Evolutionary conservation across 2,888 invertebrate genomes (phyloP).

Genomic region (Agonum fuliginosum): DNA sequence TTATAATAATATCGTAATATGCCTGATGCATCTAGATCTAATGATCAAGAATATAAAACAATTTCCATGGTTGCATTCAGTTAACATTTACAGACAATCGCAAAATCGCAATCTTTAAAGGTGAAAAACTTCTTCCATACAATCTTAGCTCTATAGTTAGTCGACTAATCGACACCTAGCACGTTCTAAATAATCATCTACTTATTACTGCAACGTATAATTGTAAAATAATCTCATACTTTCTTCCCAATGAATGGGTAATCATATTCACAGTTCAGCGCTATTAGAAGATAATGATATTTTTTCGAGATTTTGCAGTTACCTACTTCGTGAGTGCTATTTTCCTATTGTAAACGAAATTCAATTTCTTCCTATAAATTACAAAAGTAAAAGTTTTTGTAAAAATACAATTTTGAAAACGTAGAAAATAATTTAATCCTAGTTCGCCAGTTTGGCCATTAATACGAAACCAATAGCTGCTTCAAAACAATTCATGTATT

Average conservation of each 20-base stretch:
- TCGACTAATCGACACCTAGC: conserved; percentile 38
- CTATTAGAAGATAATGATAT: conserved; percentile 34
- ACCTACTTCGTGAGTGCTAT: conserved; percentile 17
- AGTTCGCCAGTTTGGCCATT: too few species aligned
- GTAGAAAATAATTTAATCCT: too few species aligned
- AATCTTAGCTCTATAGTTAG: conserved; percentile 8
- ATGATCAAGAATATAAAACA: conserved; percentile 37
- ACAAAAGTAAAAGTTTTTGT: too few species aligned
- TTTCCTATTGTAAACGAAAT: neutral
- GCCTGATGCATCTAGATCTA: conserved; percentile 29
- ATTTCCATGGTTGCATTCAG: conserved; percentile 25
- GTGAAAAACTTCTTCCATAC: neutral
- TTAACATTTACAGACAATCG: conserved; percentile 34
- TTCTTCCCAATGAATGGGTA: conserved; percentile 22
- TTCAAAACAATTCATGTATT: too few species aligned
- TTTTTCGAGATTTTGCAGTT: conserved; percentile 18
- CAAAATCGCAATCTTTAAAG: neutral
- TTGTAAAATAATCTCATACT: conserved; percentile 46
- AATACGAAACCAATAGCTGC: too few species aligned
- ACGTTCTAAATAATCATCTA: conserved; percentile 46
- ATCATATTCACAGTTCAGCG: conserved; percentile 41
- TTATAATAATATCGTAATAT: conserved; percentile 34
- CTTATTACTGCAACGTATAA: conserved; percentile 48
- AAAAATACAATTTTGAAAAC: too few species aligned
- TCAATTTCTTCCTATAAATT: too few species aligned